Conservation (phyloP, 2,113 vertebrate genomes). For the Syngnathus scovelli region DNA sequence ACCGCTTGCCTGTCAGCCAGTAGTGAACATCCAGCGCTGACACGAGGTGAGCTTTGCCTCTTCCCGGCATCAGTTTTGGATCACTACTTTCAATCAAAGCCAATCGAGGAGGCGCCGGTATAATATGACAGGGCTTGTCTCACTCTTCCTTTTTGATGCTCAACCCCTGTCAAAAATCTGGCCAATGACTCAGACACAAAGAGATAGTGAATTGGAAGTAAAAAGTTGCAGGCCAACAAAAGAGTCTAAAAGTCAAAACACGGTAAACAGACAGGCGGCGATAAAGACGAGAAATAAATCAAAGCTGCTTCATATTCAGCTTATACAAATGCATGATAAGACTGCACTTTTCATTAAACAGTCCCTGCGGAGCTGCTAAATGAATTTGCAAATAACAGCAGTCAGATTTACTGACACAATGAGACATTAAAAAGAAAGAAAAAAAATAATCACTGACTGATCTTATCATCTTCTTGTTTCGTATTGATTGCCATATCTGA, state of each 20-base stretch:
- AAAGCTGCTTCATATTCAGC: conserved; percentile 44
- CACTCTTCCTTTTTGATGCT: conserved; percentile 56
- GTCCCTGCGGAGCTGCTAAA: conserved; percentile 52
- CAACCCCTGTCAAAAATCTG: conserved; percentile 57
- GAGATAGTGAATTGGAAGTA: conserved; percentile 31
- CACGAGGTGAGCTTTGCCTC: conserved; percentile 61
- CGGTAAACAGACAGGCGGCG: conserved; percentile 25
- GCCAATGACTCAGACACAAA: conserved; percentile 59
- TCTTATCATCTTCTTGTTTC: conserved; percentile 68
- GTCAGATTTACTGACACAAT: conserved; percentile 66
- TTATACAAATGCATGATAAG: conserved; percentile 46
- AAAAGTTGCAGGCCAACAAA: conserved; percentile 39
- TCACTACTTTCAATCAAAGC: conserved; percentile 77
- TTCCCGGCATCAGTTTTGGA: conserved; percentile 74
- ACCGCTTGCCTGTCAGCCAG: conserved; percentile 58
- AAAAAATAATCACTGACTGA: conserved; percentile 44
- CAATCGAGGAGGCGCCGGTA: conserved; percentile 51
- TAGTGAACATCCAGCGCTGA: conserved; percentile 59
- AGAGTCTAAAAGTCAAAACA: conserved; percentile 7
- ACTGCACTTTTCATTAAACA: conserved; percentile 65
- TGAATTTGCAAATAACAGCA: conserved; percentile 65
- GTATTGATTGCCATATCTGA: conserved; percentile 67
- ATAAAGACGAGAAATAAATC: conserved; percentile 38
- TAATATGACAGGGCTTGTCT: conserved; percentile 74
- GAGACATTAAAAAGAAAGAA: conserved; percentile 58